Evolutionary conservation across 2,113 vertebrate species (phyloP), one percentile per base, ranked within the genome.

Genomic region (Machaerirhynchus nigripectus): DNA sequence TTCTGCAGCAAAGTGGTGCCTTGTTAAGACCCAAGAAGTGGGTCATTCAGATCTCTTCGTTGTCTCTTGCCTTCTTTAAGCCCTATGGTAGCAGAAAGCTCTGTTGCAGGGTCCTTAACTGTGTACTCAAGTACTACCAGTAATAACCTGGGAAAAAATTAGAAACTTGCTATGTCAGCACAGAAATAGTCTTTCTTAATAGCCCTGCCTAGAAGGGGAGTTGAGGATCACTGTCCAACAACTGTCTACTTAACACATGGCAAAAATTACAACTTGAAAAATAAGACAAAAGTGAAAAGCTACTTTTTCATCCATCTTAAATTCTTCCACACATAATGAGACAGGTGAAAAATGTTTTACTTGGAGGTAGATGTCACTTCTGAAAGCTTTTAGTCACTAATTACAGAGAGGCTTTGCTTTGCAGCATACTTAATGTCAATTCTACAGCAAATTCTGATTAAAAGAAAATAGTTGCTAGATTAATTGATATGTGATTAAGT

Each of bases 261-360:
- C 22, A 93, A 82, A 40, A 57, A 39, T 67, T 83, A 68, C 12
- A 12, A 28, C 67, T 87, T 85, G 46, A 78, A 89, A 95, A 65
- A 35, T 33, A 86, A 78, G 30, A 68, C 7, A 44, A 57, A 96
- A 85, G 7, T 61, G 19, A 85, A 94, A 91, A 91, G 23, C 39
- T 71, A n/a, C 23, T 56, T 87, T 93, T 91, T 65, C 37, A 73
- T 86, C 49, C 42, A 35, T 86, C 49, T 89, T 77, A 37, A 30
- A 42, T 53, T 68, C 61, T 90, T 63, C n/a, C 47, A 76, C 35
- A 67, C 46, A 24, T 77, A 92, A 69, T 67, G 94, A 95, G 70
- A 87, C 90, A 95, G 63, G 69, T 87, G 77, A 90, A 93, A 96
- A 95, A 93, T 96, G 74, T 92, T 93, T 92, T 84, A 89, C 67